Evolutionary conservation across 2,888 invertebrate species (phyloP).

Genomic region (Drosophila lacicola): DNA sequence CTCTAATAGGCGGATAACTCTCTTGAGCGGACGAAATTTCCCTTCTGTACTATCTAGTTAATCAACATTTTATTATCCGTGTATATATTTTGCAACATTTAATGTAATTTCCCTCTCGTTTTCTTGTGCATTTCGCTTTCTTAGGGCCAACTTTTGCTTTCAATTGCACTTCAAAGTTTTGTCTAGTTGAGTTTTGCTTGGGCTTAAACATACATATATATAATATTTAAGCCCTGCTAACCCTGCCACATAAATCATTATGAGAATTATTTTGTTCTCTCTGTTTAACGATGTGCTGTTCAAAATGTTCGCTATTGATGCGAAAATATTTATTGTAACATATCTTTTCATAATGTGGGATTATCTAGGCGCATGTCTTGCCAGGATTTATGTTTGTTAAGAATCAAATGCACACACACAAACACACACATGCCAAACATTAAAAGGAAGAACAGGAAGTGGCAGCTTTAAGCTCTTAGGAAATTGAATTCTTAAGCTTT

Average conservation of each 20-base stretch:
- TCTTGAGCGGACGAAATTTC: no score
- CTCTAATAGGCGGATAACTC: no score
- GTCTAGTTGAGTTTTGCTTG: neutral
- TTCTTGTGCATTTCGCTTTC: no score
- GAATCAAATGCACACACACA: conserved; percentile 39
- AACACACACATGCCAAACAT: conserved; percentile 3
- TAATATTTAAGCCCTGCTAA: neutral
- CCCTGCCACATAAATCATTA: conserved; percentile 12
- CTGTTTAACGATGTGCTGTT: conserved; percentile 45
- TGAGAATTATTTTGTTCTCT: neutral
- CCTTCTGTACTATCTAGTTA: no score
- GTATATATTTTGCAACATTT: no score
- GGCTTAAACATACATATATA: neutral
- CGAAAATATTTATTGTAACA: conserved; percentile 62
- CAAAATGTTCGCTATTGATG: conserved; percentile 69
- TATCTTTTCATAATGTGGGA: conserved; percentile 76
- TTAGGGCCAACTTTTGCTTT: neutral
- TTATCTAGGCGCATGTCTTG: conserved; percentile 71
- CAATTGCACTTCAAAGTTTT: neutral
- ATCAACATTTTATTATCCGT: no score
- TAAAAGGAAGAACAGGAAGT: conserved; percentile 20
- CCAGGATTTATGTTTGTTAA: conserved; percentile 71
- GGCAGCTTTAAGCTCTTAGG: conserved; percentile 67
- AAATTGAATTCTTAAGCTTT: conserved; percentile 80
- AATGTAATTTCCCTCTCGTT: no score